These are phyloP conservation scores for Exaiptasia diaphana DNA, from an alignment of 64 coral and sea anemone genomes.

Conservation along the genomic window DNA sequence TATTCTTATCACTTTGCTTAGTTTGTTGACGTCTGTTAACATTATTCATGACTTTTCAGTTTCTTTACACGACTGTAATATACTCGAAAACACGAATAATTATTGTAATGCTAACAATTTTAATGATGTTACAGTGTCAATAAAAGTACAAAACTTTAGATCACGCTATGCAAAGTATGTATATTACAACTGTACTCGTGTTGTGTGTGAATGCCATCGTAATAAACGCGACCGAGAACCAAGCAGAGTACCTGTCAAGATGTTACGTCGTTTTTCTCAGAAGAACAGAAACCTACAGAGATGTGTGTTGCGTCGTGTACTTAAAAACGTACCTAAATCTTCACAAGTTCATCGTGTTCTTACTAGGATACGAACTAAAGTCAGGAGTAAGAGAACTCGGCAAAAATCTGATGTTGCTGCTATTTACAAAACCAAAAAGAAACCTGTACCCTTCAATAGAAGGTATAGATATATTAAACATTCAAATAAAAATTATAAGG, in stretches of 20 bases:
- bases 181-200: conserved; percentile 35
- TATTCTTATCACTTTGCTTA: too few species aligned
- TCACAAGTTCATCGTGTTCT: conserved; percentile 41
- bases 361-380: not conserved
- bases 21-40: too few species aligned
- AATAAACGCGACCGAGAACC: not conserved
- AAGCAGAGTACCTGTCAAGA: conserved; percentile 22
- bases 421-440: not conserved
- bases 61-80: too few species aligned
- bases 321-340: conserved; percentile 44
- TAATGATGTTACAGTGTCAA: conserved; percentile 9
- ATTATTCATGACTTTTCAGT: too few species aligned
- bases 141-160: conserved; percentile 49
- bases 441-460: too few species aligned
- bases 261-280: conserved; percentile 21
- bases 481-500: not conserved
- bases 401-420: too few species aligned
- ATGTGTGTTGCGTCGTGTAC: conserved; percentile 7
- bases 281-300: conserved; percentile 48
- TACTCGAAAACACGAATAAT: too few species aligned
- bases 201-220: conserved; percentile 20
- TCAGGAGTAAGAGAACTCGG: too few species aligned
- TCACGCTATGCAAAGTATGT: conserved; percentile 41
- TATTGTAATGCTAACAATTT: too few species aligned
- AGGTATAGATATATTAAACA: too few species aligned